These are phyloP conservation scores for Nowickia ferox DNA, from an alignment of 2,888 invertebrate genomes.

Conservation along the genomic window DNA sequence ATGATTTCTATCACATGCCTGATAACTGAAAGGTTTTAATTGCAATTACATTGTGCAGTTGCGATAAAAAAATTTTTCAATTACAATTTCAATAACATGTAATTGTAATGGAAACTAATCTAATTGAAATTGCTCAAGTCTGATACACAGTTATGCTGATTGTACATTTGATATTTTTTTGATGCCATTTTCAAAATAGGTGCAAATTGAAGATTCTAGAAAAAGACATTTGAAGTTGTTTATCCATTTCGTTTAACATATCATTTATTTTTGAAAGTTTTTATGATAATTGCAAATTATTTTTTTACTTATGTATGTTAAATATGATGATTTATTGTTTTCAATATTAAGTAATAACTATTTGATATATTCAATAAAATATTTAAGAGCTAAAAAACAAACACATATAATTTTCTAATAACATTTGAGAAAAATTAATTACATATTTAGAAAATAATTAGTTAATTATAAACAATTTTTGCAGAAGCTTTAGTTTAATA, in stretches of 20 bases:
- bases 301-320: conserved; percentile 26
- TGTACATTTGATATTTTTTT: too few species aligned
- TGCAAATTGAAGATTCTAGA: neutral
- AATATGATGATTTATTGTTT: conserved; percentile 25
- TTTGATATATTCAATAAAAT: conserved; percentile 24
- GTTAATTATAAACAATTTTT: conserved; percentile 15
- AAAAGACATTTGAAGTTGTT: neutral
- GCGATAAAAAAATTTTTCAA: too few species aligned
- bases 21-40: too few species aligned
- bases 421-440: conserved; percentile 38
- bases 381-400: conserved; percentile 46
- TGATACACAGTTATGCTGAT: too few species aligned
- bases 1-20: too few species aligned
- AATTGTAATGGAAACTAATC: too few species aligned
- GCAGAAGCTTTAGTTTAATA: conserved; percentile 23
- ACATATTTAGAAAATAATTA: conserved; percentile 7
- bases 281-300: conserved; percentile 57
- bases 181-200: too few species aligned
- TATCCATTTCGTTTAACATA: conserved; percentile 9
- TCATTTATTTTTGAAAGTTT: conserved; percentile 18
- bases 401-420: conserved; percentile 46
- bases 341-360: conserved; percentile 15
- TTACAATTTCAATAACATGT: too few species aligned
- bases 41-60: too few species aligned
- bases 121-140: too few species aligned